phyloP scores from a whole-genome alignment of 2,888 invertebrate species.

The Microchrysa polita region DNA sequence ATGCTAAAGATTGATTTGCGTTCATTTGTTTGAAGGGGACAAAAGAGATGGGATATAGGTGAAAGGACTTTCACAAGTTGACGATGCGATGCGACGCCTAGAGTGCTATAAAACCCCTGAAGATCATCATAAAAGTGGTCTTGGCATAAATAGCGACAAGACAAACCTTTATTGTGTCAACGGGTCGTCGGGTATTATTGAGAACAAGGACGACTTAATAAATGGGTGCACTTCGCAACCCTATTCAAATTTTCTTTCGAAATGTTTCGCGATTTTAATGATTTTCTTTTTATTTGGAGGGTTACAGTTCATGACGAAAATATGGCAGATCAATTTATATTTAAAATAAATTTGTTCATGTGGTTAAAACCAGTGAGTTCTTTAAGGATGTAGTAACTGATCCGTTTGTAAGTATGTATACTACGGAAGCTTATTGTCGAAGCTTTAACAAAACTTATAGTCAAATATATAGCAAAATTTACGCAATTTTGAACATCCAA shows the following conservation, averaged over 20 bases:
- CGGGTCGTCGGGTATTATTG: conserved; percentile 8
- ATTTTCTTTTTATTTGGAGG: neutral
- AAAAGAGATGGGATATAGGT: neutral
- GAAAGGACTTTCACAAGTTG: conserved; percentile 10
- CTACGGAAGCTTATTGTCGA: too few relatives aligned
- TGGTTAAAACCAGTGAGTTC: too few relatives aligned
- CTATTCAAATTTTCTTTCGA: conserved; percentile 20
- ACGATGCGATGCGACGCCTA: conserved; percentile 4
- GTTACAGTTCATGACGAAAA: neutral
- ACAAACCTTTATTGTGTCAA: conserved; percentile 33
- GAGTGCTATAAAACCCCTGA: conserved; percentile 30
- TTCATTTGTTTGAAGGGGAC: conserved; percentile 6
- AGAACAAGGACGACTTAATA: conserved; percentile 7
- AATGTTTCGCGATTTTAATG: conserved; percentile 8
- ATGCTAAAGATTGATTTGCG: conserved; percentile 19
- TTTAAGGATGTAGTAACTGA: too few relatives aligned
- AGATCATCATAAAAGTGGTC: conserved; percentile 33
- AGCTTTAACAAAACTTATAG: too few relatives aligned
- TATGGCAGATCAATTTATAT: too few relatives aligned
- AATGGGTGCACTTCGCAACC: conserved; percentile 2
- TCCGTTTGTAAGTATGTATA: too few relatives aligned
- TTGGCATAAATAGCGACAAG: conserved; percentile 17
- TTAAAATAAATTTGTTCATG: too few relatives aligned
- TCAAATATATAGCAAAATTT: too few relatives aligned
- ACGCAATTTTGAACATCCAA: too few relatives aligned